Percentiles rank a stretch among this genome's conserved stretches.
phyloP scores from a whole-genome alignment of 2,113 vertebrate species.

The Anolis carolinensis region DNA sequence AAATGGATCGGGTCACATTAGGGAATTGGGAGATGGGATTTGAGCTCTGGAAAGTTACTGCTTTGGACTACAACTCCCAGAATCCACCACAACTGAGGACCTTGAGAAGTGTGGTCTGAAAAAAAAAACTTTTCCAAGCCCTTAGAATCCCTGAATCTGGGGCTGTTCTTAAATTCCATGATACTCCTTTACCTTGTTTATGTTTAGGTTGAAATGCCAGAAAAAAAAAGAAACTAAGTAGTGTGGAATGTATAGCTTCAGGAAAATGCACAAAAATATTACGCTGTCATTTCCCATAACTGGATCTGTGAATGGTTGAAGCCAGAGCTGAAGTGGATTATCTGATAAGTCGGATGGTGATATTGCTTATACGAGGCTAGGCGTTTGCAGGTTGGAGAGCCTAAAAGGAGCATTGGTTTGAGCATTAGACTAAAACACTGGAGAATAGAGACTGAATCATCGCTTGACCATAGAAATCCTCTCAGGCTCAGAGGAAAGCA shows the following conservation, averaged over 20 bases:
- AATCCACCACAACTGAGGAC: neutral
- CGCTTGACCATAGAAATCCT: no score
- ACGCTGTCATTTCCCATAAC: neutral
- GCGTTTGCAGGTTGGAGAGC: neutral
- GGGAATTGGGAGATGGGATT: slow-evolving; percentile 8
- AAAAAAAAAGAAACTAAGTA: neutral
- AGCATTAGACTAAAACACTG: no score
- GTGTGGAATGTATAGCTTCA: neutral
- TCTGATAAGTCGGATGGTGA: neutral
- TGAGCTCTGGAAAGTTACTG: neutral
- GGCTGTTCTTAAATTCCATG: slow-evolving; percentile 26
- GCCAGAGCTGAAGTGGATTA: no score
- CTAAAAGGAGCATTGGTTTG: no score
- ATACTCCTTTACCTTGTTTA: slow-evolving; percentile 22
- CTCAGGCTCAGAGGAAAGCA: no score
- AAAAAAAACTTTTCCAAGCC: neutral
- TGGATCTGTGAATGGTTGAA: neutral
- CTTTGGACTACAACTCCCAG: neutral
- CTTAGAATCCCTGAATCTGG: neutral
- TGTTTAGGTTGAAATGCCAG: neutral
- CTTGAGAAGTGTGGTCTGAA: neutral
- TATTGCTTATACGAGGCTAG: neutral
- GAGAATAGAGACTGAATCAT: no score
- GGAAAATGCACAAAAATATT: neutral
- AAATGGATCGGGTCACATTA: slow-evolving; percentile 22